Conservation (phyloP, 53 echinoderm and acorn worm genomes). For the Antedon mediterranea region DNA sequence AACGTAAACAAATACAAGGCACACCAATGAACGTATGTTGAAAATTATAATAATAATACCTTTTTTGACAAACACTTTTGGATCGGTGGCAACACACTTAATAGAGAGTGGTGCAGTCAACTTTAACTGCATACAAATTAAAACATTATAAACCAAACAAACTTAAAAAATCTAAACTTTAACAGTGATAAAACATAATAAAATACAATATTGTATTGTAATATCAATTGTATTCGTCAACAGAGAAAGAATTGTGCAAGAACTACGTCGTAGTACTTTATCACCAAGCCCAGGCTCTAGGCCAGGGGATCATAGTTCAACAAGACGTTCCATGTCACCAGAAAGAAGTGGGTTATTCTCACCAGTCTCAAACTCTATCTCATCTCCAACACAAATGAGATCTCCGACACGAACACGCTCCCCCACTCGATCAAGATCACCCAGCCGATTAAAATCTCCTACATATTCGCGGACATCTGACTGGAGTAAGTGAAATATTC, state of each 20-base stretch:
- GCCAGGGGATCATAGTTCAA: neutral
- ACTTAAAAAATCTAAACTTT: too few relatives aligned
- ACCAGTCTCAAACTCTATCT: neutral
- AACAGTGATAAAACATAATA: too few relatives aligned
- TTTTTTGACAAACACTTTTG: too few relatives aligned
- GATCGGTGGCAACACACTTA: too few relatives aligned
- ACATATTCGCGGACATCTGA: neutral
- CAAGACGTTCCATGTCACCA: neutral
- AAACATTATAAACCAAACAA: too few relatives aligned
- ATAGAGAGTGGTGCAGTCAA: too few relatives aligned
- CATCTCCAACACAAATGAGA: neutral
- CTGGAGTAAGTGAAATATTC: neutral
- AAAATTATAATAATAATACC: too few relatives aligned
- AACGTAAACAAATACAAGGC: too few relatives aligned
- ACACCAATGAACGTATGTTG: too few relatives aligned
- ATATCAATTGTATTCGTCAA: neutral
- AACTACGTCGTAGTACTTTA: conserved; percentile 50
- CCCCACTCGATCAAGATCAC: neutral
- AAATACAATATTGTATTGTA: too few relatives aligned
- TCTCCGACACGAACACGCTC: neutral
- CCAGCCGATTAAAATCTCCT: neutral
- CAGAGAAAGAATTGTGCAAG: conserved; percentile 88
- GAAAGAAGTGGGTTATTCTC: neutral
- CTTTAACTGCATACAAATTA: too few relatives aligned
- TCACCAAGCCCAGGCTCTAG: neutral